Base-by-base conservation (phyloP, 2,113 vertebrate species). In the Oncorhynchus tshawytscha region DNA sequence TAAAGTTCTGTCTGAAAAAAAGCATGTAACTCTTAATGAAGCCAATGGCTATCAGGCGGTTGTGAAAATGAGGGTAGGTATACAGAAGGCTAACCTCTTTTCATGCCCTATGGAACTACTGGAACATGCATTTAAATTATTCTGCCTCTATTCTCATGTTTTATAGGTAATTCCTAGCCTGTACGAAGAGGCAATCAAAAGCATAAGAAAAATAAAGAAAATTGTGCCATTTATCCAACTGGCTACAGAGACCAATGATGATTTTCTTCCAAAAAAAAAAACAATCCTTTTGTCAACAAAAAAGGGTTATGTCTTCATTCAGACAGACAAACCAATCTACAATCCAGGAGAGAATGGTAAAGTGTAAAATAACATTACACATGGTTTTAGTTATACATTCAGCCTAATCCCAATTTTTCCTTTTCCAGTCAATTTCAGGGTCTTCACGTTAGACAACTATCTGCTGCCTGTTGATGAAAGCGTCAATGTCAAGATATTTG, bases 291-390 rank as follows among this genome's bases (percentile, higher is more conserved):
- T 94, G 66, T 93, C 92, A 6, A 76, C 71, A 11, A 88, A 73
- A 80, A 83, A 72, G 12, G 88, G 88, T 0, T 86, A 87, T 24
- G 81, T 90, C 45, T 88, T 90, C 67, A 85, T 90, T 65, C 88
- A 90, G 76, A 90, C 88, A 1, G 78, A 87, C 87, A 92, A 93
- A 25, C 90, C 92, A 1, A 90, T 94, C 74, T 93, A 94, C 72
- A 93, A 89, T 20, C 92, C 92, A 5, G 86, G 27, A 49, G 90
- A 92, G 66, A 75, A 72, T 65, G 91, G 93, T 94, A 80, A 27
- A 57, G 12, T 39, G 4, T 5, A 18, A 67, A 39, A 3, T 39
- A 49, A 31, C 49, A 51, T 51, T 31, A 6, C 59, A 13, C 65
- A 39, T 3, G 13, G n/a, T n/a, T 22, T 64, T 2, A 6, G 49